phyloP scores from a whole-genome alignment of 2,113 vertebrate genomes.

The Toxostoma redivivum region DNA sequence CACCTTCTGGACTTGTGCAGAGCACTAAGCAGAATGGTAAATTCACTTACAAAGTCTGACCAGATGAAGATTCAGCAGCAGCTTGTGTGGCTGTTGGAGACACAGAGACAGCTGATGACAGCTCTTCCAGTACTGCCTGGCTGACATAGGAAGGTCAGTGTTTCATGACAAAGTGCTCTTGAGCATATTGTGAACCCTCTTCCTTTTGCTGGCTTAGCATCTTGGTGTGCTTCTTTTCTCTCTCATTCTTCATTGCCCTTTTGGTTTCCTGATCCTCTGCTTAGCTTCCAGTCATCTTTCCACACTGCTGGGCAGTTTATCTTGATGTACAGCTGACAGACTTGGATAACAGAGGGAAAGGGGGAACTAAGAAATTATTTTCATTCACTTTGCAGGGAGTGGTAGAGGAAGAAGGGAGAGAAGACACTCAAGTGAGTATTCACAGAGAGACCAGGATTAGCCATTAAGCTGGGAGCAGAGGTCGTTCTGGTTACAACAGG shows the following conservation, averaged over 20 bases:
- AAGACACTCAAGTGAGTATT: not conserved
- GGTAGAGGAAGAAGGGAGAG: not conserved
- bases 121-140: not conserved
- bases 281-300: not conserved
- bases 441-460: not conserved
- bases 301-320: not conserved
- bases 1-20: not conserved
- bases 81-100: not conserved
- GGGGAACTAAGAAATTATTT: not conserved
- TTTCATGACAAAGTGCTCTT: not conserved
- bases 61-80: not conserved
- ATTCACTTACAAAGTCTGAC: not conserved
- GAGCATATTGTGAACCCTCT: not conserved
- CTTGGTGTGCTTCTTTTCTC: not conserved
- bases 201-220: not conserved
- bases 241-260: not conserved
- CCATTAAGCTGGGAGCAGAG: not conserved
- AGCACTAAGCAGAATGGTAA: not conserved
- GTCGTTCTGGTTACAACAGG: not conserved
- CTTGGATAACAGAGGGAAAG: not conserved
- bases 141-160: not conserved
- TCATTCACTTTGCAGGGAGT: not conserved
- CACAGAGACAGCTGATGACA: not conserved
- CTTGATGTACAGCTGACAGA: not conserved
- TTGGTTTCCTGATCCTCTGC: not conserved